These are phyloP conservation scores for Corapipo altera DNA, from an alignment of 2,113 vertebrate species.

Conservation along the genomic window DNA sequence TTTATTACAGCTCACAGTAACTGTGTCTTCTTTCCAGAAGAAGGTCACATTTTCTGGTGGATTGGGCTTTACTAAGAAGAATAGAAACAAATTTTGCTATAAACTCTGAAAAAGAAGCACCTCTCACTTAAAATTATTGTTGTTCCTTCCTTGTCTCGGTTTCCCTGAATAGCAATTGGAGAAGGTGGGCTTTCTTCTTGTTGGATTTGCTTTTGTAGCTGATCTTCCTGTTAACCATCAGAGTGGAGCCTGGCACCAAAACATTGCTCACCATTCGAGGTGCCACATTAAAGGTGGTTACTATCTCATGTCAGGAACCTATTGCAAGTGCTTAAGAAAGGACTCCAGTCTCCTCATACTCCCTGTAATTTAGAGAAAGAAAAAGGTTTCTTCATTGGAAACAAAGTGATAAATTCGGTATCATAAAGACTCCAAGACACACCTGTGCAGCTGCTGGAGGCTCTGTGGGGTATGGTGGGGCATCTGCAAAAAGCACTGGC, in stretches of 20 bases:
- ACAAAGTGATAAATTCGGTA: not conserved
- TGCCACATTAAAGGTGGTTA: not conserved
- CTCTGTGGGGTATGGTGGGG: not conserved
- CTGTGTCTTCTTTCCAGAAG: conserved; percentile 8
- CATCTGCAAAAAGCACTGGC: not conserved
- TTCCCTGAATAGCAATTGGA: not conserved
- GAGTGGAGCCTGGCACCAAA: not conserved
- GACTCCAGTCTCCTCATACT: not conserved
- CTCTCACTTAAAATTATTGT: not conserved
- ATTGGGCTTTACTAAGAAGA: conserved; percentile 60
- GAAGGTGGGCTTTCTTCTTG: not conserved
- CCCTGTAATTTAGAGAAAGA: not conserved
- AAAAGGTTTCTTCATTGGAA: not conserved
- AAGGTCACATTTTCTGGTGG: conserved; percentile 45
- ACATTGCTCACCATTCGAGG: not conserved
- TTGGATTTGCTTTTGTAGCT: not conserved
- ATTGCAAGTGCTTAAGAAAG: not conserved
- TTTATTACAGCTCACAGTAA: conserved; percentile 49
- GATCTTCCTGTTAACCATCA: not conserved
- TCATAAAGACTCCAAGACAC: not conserved
- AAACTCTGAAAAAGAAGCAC: not conserved
- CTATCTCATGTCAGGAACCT: not conserved
- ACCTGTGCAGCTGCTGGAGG: not conserved
- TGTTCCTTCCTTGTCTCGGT: not conserved
- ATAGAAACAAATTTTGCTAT: not conserved